These are phyloP conservation scores for Chaetodon trifascialis DNA, from an alignment of 2,113 vertebrate species.

Conservation along the genomic window DNA sequence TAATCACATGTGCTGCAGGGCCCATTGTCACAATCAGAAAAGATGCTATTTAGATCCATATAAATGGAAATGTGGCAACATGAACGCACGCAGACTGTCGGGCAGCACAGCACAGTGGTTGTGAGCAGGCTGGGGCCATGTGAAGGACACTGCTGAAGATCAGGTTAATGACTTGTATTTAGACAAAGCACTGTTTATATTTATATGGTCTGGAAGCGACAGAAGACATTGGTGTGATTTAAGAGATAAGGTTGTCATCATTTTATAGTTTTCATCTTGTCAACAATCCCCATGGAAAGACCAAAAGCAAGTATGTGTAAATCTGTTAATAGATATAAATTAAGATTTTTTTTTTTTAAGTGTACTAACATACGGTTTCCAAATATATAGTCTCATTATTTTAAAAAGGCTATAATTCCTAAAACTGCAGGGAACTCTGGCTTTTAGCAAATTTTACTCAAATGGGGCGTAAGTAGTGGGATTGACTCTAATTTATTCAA, in stretches of 20 bases:
- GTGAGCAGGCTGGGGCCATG: conserved; percentile 25
- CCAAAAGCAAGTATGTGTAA: neutral
- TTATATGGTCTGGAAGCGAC: neutral
- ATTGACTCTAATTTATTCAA: neutral
- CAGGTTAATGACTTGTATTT: conserved; percentile 16
- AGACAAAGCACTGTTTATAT: conserved; percentile 13
- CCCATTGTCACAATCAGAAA: conserved; percentile 60
- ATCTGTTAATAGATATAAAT: neutral
- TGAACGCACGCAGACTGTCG: conserved; percentile 53
- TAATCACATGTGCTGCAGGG: conserved; percentile 76
- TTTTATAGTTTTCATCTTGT: conserved; percentile 8
- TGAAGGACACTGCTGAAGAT: conserved; percentile 59
- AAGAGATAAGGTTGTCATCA: neutral
- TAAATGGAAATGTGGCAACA: conserved; percentile 74
- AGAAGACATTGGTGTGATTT: neutral
- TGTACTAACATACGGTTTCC: no score
- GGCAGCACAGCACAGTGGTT: neutral
- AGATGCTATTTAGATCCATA: conserved; percentile 73
- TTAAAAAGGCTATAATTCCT: no score
- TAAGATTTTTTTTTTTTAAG: no score
- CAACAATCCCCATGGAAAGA: neutral
- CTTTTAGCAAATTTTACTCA: no score
- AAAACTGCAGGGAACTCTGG: no score
- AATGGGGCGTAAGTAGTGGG: no score
- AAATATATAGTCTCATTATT: no score